Conservation (phyloP, 2,888 invertebrate species). For the Eupeodes luniger region DNA sequence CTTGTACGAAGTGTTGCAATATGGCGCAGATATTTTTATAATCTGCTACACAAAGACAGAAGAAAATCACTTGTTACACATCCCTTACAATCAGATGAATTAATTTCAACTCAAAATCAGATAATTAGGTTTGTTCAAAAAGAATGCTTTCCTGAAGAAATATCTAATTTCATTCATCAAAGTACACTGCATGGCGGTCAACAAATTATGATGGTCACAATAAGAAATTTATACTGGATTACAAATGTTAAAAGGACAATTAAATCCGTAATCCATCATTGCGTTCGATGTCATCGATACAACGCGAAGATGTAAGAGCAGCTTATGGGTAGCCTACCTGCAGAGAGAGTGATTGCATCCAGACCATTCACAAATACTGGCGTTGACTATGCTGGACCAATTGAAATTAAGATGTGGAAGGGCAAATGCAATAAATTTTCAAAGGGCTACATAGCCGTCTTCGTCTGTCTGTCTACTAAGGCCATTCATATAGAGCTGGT, state of each 20-base stretch:
- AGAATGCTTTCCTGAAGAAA: not conserved
- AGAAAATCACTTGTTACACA: not conserved
- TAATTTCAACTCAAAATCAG: constrained; percentile 8
- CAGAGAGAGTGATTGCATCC: no score
- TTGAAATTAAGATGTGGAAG: no score
- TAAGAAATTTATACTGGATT: constrained; percentile 17
- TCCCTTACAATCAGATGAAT: constrained; percentile 1
- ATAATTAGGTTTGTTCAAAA: constrained; percentile 1
- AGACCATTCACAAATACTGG: no score
- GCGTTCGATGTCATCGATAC: constrained; percentile 31
- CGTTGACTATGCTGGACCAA: no score
- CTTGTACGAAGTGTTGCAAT: constrained; percentile 8
- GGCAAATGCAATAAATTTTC: no score
- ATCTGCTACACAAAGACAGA: not conserved
- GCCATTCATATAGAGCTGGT: no score
- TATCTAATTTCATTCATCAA: constrained; percentile 10
- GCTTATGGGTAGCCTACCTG: no score
- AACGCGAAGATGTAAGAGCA: constrained; percentile 31
- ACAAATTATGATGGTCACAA: constrained; percentile 46
- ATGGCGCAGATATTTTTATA: constrained; percentile 19
- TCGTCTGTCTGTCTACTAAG: no score
- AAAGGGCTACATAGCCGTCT: no score
- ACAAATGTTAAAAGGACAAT: constrained; percentile 13
- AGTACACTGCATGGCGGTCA: constrained; percentile 6
- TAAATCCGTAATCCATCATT: constrained; percentile 14